Percentiles rank a stretch among this genome's conserved stretches.
These are phyloP conservation scores for Trididemnum clinides DNA, from an alignment of 23 tunicate genomes.

Conservation along the genomic window DNA sequence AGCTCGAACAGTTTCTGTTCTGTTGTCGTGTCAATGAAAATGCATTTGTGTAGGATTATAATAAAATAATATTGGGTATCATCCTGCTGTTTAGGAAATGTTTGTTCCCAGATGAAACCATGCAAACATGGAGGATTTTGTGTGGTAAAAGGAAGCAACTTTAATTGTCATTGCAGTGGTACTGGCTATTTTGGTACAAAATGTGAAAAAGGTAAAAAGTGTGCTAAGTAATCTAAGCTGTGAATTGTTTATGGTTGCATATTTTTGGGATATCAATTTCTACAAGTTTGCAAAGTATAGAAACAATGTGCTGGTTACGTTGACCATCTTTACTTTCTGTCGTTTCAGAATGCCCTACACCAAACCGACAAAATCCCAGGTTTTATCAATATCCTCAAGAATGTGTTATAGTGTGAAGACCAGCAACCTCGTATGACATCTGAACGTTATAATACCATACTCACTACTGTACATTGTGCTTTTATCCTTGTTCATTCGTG, in stretches of 20 bases:
- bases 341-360: constrained; percentile 4
- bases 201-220: constrained; percentile 10
- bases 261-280: no score
- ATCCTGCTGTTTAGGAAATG: not conserved
- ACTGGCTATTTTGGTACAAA: not conserved
- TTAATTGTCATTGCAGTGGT: not conserved
- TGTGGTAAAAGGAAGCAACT: not conserved
- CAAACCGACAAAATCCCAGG: not conserved
- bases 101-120: not conserved
- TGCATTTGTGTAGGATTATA: no score
- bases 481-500: no score
- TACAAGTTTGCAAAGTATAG: no score
- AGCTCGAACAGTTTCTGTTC: no score
- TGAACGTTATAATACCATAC: not conserved
- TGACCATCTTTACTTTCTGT: not conserved
- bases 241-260: not conserved
- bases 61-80: no score
- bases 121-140: constrained; percentile 1
- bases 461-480: not conserved
- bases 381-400: not conserved
- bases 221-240: not conserved
- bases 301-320: not conserved
- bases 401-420: not conserved
- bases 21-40: no score
- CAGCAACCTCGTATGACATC: not conserved